Conservation (phyloP, 2,113 vertebrate genomes). For the Nycticorax nycticorax region DNA sequence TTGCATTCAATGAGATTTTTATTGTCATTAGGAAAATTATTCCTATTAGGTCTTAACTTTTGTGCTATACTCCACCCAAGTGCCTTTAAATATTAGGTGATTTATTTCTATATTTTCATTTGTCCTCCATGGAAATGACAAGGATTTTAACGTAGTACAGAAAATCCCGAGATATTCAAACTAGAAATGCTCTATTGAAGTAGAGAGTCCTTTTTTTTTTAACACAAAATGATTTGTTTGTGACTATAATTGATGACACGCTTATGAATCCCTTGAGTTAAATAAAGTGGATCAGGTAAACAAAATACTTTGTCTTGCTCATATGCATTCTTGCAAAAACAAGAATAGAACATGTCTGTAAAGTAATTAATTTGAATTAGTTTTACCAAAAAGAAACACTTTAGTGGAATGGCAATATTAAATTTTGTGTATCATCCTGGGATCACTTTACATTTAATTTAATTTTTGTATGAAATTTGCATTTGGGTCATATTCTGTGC, state of each 20-base stretch:
- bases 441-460: not conserved
- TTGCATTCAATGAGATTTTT: not conserved
- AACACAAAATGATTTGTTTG: not conserved
- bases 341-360: not conserved
- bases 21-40: not conserved
- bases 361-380: not conserved
- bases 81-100: not conserved
- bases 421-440: not conserved
- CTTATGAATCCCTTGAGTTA: not conserved
- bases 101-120: slow-evolving; percentile 4
- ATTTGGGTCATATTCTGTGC: not conserved
- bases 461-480: not conserved
- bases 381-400: not conserved
- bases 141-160: not conserved
- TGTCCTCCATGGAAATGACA: not conserved
- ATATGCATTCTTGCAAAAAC: not conserved
- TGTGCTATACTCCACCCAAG: not conserved
- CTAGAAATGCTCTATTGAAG: not conserved
- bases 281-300: slow-evolving; percentile 44
- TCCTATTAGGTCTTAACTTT: not conserved
- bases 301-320: slow-evolving; percentile 42
- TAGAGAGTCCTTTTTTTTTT: not conserved
- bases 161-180: not conserved
- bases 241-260: slow-evolving; percentile 13
- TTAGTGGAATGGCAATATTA: not conserved